A percentile compares a stretch with the other conserved stretches of the same genome.
These are phyloP conservation scores for Myotis yumanensis DNA, from an alignment of 2,113 vertebrate genomes.

Conservation along the genomic window DNA sequence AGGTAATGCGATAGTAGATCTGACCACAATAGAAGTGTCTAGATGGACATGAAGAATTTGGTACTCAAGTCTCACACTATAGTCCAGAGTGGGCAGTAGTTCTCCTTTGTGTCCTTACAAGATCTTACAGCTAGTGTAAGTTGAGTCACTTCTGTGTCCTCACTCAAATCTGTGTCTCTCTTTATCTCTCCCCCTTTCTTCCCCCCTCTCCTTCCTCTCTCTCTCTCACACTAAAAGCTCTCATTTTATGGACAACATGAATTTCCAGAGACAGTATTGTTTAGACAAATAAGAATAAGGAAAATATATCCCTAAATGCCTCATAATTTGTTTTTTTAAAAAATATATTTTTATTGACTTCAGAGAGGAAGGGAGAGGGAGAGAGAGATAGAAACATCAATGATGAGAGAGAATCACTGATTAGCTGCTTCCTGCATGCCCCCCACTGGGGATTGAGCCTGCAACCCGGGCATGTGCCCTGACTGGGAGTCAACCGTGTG, in stretches of 20 bases:
- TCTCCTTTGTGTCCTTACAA: neutral
- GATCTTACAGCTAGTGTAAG: neutral
- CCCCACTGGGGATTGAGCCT: no score
- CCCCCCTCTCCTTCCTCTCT: no score
- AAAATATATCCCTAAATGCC: neutral
- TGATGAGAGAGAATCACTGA: no score
- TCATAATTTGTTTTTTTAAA: neutral
- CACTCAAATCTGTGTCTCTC: neutral
- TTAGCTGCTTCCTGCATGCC: no score
- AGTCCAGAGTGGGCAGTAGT: neutral
- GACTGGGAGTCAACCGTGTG: no score
- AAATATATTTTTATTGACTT: no score
- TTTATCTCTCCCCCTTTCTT: no score
- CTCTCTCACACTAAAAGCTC: no score
- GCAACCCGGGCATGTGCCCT: no score
- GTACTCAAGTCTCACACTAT: neutral
- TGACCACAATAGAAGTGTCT: neutral
- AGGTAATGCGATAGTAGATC: neutral
- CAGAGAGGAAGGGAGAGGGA: no score
- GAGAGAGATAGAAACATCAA: no score
- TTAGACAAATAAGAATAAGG: neutral
- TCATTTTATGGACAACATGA: neutral
- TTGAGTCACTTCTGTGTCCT: neutral
- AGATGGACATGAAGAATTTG: neutral
- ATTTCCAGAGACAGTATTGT: neutral